Conservation (phyloP, 2,113 vertebrate genomes). For the Romanogobio albipinnatus region DNA sequence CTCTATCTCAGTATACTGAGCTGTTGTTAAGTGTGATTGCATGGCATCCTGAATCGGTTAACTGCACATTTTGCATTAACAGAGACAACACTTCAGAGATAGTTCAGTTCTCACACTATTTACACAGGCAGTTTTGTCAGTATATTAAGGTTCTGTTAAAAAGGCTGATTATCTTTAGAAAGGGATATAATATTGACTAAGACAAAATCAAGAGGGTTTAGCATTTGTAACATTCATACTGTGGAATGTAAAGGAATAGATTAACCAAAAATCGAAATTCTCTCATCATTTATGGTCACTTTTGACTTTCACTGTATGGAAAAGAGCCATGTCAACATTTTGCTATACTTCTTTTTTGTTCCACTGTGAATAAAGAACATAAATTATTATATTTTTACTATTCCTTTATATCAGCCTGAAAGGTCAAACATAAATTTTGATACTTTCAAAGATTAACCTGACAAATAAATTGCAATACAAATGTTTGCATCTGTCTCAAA, state of each 20-base stretch:
- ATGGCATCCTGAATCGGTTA: background rate
- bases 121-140: background rate
- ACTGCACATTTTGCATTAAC: conserved; percentile 8
- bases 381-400: background rate
- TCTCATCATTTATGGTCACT: background rate
- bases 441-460: background rate
- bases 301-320: background rate
- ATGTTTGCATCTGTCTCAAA: background rate
- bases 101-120: background rate
- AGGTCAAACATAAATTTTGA: background rate
- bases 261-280: background rate
- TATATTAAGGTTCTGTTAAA: background rate
- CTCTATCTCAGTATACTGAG: conserved; percentile 4
- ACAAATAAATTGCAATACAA: background rate
- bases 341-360: background rate
- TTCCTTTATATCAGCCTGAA: conserved; percentile 1
- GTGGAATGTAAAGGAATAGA: background rate
- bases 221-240: background rate
- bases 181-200: background rate
- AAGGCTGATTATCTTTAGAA: background rate
- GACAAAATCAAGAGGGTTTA: background rate
- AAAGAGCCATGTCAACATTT: background rate
- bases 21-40: background rate
- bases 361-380: background rate
- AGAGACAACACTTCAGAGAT: background rate